Evolutionary conservation across 2,888 invertebrate species (phyloP).

Genomic region (Chloroclysta siterata): DNA sequence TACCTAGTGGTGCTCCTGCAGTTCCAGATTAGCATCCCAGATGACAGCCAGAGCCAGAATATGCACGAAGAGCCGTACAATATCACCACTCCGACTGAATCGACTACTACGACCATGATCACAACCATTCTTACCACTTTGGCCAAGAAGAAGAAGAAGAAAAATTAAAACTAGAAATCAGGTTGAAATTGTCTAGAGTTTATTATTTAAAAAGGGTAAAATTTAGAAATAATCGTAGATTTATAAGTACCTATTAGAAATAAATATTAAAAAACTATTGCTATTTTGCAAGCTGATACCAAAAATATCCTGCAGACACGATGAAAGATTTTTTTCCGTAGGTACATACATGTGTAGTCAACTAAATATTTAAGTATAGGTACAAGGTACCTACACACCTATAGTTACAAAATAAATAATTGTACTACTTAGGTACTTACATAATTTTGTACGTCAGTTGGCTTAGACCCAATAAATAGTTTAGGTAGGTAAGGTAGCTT

Average conservation of each 20-base stretch:
- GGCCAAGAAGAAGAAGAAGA: constrained; percentile 70
- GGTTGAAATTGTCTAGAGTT: background rate
- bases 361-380: too few relatives aligned
- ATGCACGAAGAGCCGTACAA: constrained; percentile 46
- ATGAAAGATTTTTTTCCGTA: too few relatives aligned
- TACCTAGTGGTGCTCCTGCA: constrained; percentile 90
- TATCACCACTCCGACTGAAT: constrained; percentile 50
- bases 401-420: too few relatives aligned
- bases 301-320: too few relatives aligned
- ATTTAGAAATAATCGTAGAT: too few relatives aligned
- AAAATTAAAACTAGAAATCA: constrained; percentile 16
- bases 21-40: constrained; percentile 91
- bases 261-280: background rate
- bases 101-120: constrained; percentile 58
- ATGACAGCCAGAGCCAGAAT: constrained; percentile 63
- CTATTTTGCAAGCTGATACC: background rate
- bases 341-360: too few relatives aligned
- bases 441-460: too few relatives aligned
- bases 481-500: too few relatives aligned
- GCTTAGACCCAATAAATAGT: too few relatives aligned
- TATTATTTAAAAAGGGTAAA: background rate
- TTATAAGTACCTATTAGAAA: too few relatives aligned
- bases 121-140: constrained; percentile 69
- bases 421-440: too few relatives aligned
- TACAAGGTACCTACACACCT: too few relatives aligned